Base-by-base conservation (phyloP, 1,140 invertebrate species). In the Anoplophora glabripennis region DNA sequence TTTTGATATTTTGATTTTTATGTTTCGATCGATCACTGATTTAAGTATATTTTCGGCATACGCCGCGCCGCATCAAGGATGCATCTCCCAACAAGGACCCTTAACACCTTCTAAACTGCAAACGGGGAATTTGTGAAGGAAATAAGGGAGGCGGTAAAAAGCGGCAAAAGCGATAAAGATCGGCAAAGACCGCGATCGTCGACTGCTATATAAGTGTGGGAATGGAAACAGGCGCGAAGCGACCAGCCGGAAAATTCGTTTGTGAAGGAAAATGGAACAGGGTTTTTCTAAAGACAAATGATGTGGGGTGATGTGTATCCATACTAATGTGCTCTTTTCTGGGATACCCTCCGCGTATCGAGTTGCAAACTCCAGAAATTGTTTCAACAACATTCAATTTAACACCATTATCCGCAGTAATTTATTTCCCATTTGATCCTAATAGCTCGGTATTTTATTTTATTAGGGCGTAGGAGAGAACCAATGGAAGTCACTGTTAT, bases 281-380 rank as follows among this genome's bases (percentile, higher is more conserved):
- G 67, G 69, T 73, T 73, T 73, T 74, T 71, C 64, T 67, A 65
- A 70, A 74, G 72, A 74, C 72, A 74, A 74, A 74, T 73, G 72
- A 74, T 74, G 68, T 68, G 64, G 66, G 69, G 70, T 64, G 69
- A 68, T 69, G 65, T 63, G 60, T 66, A 71, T 70, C 67, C 69
- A 72, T 70, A 69, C 68, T 72, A 72, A 74, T 70, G 71, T 69
- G 54, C 52, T 57, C 49, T 52, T 48, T 52, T 52, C 49, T 52
- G 49, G 33, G 35, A 52, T 52, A 40, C 49, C 49, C 49, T 41
- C 49, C 15, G 15, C 34, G 40, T 60, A 48, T 60, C 41, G 52
- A 59, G 40, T 59, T 53, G 34, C 28, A 59, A 59, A 59, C 49
- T 59, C 11, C 37, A 52, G 53, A 59, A 59, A 44, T 53, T 52